Evolutionary conservation across 2,888 invertebrate genomes (phyloP).

Genomic region (Esperia sulphurella): DNA sequence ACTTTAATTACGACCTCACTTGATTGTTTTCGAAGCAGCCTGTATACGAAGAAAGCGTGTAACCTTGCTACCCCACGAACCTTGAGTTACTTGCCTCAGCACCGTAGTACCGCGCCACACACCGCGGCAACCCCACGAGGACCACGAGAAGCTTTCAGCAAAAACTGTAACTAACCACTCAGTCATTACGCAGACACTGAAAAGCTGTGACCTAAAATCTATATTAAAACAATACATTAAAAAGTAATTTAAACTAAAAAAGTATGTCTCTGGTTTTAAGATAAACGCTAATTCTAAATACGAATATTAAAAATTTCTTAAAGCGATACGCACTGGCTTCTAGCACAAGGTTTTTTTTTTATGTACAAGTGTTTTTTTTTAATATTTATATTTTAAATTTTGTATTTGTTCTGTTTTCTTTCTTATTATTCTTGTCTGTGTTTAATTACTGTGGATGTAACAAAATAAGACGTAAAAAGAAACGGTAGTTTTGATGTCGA

Average conservation of each 20-base stretch:
- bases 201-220: slow-evolving; percentile 31
- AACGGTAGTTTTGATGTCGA: too few species aligned
- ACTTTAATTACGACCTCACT: too few species aligned
- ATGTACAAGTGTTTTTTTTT: neutral
- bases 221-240: slow-evolving; percentile 16
- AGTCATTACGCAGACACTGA: slow-evolving; percentile 30
- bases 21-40: slow-evolving; percentile 14
- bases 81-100: slow-evolving; percentile 22
- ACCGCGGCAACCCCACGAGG: slow-evolving; percentile 29
- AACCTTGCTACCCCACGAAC: slow-evolving; percentile 29
- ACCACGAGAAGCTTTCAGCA: slow-evolving; percentile 18
- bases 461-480: too few species aligned
- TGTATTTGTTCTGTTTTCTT: slow-evolving; percentile 7
- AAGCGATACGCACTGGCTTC: slow-evolving; percentile 24
- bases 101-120: slow-evolving; percentile 47
- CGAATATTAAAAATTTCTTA: slow-evolving; percentile 19
- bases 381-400: neutral
- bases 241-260: slow-evolving; percentile 22
- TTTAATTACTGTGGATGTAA: too few species aligned
- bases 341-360: slow-evolving; percentile 17
- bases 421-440: neutral
- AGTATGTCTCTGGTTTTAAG: slow-evolving; percentile 23
- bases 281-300: slow-evolving; percentile 21
- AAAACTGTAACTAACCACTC: slow-evolving; percentile 33
- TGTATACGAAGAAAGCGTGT: slow-evolving; percentile 32